Percentiles rank a stretch among this genome's conserved stretches.
Evolutionary conservation across 2,113 vertebrate genomes (phyloP).

Genomic region (Coturnix japonica): DNA sequence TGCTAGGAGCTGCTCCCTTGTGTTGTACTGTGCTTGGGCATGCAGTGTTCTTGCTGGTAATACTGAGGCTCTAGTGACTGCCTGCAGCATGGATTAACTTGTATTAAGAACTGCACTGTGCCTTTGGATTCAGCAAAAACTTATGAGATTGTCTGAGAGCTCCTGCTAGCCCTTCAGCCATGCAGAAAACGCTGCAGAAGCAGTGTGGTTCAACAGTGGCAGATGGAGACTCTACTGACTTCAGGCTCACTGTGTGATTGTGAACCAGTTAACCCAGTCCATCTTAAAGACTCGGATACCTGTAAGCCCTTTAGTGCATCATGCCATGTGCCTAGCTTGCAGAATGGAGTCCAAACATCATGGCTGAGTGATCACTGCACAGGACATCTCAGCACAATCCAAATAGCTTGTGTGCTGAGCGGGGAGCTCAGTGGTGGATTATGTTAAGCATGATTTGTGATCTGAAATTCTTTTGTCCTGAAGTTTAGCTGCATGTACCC

Average conservation of each 20-base stretch:
- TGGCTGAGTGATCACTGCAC: fast-evolving
- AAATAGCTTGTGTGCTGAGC: not conserved
- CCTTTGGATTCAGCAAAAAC: slow-evolving; percentile 23
- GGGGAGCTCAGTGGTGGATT: not conserved
- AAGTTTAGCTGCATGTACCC: not conserved
- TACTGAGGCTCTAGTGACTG: not conserved
- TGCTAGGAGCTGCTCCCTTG: not conserved
- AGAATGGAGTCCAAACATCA: not conserved
- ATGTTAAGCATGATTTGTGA: not conserved
- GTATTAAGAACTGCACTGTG: not conserved
- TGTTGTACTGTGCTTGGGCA: not conserved
- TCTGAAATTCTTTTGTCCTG: not conserved
- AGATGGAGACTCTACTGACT: not conserved
- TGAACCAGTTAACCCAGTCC: not conserved
- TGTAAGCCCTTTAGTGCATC: not conserved
- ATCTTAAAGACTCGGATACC: not conserved
- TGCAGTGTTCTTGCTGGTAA: not conserved
- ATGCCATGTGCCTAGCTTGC: not conserved
- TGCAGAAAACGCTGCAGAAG: not conserved
- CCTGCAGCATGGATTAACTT: slow-evolving; percentile 25
- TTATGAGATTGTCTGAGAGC: not conserved
- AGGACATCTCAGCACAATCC: not conserved
- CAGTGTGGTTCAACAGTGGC: fast-evolving
- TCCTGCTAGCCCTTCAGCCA: not conserved
- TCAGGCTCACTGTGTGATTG: not conserved